These are phyloP conservation scores for Bothrops jararaca DNA, from an alignment of 2,113 vertebrate genomes.

Conservation along the genomic window DNA sequence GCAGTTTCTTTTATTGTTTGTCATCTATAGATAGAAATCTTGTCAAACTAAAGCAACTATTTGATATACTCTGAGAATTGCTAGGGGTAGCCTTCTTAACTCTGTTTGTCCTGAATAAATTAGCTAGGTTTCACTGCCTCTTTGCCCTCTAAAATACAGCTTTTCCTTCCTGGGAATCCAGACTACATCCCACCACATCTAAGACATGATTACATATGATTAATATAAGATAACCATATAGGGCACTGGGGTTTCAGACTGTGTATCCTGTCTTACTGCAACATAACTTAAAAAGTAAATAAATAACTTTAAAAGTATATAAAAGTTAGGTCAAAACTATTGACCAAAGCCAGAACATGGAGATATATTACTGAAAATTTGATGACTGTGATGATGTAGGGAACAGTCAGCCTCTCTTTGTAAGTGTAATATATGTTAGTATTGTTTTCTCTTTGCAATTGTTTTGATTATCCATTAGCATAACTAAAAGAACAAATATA, in stretches of 20 bases:
- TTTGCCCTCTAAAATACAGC: background rate
- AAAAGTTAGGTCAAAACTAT: background rate
- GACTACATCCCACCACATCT: no score
- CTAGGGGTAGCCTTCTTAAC: background rate
- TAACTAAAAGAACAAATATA: background rate
- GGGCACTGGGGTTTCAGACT: background rate
- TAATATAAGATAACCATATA: background rate
- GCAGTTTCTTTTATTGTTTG: background rate
- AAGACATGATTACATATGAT: background rate
- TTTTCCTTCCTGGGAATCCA: background rate
- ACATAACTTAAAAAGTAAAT: background rate
- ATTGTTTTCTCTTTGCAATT: background rate
- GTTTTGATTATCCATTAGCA: background rate
- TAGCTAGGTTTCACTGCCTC: background rate
- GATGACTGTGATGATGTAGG: background rate
- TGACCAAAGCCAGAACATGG: background rate
- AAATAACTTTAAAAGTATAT: background rate
- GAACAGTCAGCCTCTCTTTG: background rate
- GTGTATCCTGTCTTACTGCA: background rate
- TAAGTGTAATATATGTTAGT: background rate
- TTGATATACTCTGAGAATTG: background rate
- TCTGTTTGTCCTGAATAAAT: background rate
- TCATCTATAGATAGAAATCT: background rate
- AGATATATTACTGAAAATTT: background rate
- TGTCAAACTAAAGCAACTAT: background rate